Evolutionary conservation across 2,113 vertebrate species (phyloP).

Genomic region (Calyptomena viridis): DNA sequence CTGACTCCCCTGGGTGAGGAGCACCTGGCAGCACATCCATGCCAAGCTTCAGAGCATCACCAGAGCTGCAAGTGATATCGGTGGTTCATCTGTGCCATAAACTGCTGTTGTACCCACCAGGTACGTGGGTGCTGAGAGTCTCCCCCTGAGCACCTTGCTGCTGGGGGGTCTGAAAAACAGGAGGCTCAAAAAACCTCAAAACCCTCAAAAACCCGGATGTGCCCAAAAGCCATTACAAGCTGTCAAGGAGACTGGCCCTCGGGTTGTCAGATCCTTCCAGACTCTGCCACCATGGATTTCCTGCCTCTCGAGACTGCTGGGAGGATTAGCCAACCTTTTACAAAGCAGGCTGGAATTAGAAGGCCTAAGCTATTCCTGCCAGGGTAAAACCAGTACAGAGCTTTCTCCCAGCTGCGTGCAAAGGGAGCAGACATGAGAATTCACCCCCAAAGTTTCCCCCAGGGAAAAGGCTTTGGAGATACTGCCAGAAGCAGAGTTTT

Average conservation of each 20-base stretch:
- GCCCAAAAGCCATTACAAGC: neutral
- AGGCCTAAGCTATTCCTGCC: neutral
- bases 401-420: fast-evolving
- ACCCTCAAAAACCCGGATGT: fast-evolving
- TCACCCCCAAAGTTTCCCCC: neutral
- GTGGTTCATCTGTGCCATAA: neutral
- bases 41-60: neutral
- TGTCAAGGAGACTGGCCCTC: neutral
- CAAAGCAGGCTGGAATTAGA: slow-evolving; percentile 29
- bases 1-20: neutral
- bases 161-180: neutral
- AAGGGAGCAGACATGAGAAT: neutral
- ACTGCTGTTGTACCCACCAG: neutral
- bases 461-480: neutral
- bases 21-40: neutral
- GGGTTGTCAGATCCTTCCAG: neutral
- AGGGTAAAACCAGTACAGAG: neutral
- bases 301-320: neutral
- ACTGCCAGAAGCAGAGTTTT: neutral
- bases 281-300: neutral
- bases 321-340: neutral
- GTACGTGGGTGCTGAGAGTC: neutral
- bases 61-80: fast-evolving
- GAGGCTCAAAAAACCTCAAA: no score
- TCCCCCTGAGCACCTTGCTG: neutral